These are phyloP conservation scores for Tarsius wallacei DNA, from an alignment of 2,797 vertebrate species.

Conservation along the genomic window DNA sequence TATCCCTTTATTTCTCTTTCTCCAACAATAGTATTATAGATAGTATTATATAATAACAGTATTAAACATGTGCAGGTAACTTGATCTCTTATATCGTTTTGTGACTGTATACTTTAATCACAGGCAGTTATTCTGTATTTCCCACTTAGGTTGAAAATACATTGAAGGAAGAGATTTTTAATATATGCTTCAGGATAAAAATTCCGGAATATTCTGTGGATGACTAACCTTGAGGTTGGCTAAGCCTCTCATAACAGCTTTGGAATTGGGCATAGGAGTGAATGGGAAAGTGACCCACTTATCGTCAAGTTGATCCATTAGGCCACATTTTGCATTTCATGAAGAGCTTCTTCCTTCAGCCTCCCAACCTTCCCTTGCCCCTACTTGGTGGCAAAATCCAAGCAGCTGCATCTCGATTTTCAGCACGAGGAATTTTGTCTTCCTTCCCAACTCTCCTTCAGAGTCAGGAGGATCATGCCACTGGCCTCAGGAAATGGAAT, in stretches of 20 bases:
- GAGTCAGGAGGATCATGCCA: conserved; percentile 24
- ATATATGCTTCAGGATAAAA: conserved; percentile 26
- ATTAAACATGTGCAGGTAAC: neutral
- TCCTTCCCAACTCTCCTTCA: conserved; percentile 62
- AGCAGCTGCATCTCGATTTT: conserved; percentile 1
- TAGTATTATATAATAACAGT: neutral
- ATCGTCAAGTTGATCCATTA: neutral
- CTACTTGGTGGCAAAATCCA: neutral
- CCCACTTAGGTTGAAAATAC: conserved; percentile 32
- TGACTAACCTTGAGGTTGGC: neutral
- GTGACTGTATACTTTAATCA: conserved; percentile 17
- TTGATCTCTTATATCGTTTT: conserved; percentile 55
- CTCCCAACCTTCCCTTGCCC: neutral
- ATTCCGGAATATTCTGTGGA: neutral
- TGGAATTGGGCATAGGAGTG: neutral
- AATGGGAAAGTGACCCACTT: neutral
- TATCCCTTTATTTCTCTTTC: conserved; percentile 1
- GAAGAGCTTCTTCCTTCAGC: conserved; percentile 1
- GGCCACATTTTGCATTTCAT: conserved; percentile 11
- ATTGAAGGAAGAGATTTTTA: conserved; percentile 33
- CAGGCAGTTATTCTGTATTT: conserved; percentile 67
- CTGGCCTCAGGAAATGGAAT: conserved; percentile 39
- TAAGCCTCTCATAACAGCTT: neutral
- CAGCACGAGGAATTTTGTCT: neutral
- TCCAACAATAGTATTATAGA: neutral